Evolutionary conservation across 2,888 invertebrate species (phyloP).

Genomic region (Agrypnus murinus): DNA sequence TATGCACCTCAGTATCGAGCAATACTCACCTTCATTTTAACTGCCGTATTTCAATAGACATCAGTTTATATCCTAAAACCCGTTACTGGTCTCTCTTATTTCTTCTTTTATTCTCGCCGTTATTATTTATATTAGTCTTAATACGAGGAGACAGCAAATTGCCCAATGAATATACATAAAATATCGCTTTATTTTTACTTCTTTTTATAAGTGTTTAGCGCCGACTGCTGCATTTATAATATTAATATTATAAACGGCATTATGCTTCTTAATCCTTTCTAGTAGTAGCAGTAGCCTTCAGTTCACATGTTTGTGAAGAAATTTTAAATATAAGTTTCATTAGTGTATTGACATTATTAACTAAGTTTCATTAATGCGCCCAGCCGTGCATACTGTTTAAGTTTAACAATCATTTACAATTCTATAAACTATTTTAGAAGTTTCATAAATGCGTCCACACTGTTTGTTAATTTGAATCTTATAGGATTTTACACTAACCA

Average conservation of each 20-base stretch:
- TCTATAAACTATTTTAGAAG: too few species aligned
- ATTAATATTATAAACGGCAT: not conserved
- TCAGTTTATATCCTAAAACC: slow-evolving; percentile 29
- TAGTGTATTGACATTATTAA: too few species aligned
- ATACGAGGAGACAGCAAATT: slow-evolving; percentile 49
- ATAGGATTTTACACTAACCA: too few species aligned
- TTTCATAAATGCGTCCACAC: too few species aligned
- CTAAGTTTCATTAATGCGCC: too few species aligned
- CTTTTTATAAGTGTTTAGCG: slow-evolving; percentile 15
- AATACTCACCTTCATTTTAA: slow-evolving; percentile 42
- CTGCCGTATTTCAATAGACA: slow-evolving; percentile 42
- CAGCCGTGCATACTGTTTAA: too few species aligned
- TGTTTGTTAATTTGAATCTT: too few species aligned
- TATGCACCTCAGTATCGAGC: slow-evolving; percentile 42
- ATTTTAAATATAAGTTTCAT: too few species aligned
- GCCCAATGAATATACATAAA: slow-evolving; percentile 40
- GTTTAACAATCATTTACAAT: too few species aligned
- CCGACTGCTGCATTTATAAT: not conserved
- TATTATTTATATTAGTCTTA: slow-evolving; percentile 44
- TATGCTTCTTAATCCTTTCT: not conserved
- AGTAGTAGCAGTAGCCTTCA: slow-evolving; percentile 2
- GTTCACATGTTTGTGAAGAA: not conserved
- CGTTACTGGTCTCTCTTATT: slow-evolving; percentile 29
- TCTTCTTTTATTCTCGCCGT: slow-evolving; percentile 30
- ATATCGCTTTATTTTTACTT: slow-evolving; percentile 31